A percentile compares a stretch with the other conserved stretches of the same genome.
These are phyloP conservation scores for Epinephelus lanceolatus DNA, from an alignment of 2,113 vertebrate genomes.

Conservation along the genomic window DNA sequence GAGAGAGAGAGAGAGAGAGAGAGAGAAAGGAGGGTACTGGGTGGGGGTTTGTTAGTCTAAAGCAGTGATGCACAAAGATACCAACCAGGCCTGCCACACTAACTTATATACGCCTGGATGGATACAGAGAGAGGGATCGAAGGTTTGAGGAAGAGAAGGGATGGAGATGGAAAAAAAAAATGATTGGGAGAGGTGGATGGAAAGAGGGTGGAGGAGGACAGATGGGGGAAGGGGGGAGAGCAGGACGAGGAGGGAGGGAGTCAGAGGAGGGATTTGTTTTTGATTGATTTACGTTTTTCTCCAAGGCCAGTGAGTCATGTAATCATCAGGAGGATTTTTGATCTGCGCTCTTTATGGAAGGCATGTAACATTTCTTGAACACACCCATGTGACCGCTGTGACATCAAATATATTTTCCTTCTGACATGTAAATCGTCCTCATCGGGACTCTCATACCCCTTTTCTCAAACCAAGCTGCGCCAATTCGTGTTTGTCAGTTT, in stretches of 20 bases:
- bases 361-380: constrained; percentile 11
- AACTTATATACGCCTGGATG: constrained; percentile 68
- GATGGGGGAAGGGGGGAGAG: constrained; percentile 31
- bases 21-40: constrained; percentile 8
- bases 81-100: constrained; percentile 74
- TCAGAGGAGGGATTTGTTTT: constrained; percentile 37
- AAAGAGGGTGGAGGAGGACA: constrained; percentile 21
- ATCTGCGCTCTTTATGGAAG: constrained; percentile 29
- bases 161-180: background rate
- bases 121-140: constrained; percentile 45
- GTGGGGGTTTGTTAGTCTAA: constrained; percentile 64
- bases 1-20: too few relatives aligned
- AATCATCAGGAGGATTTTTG: constrained; percentile 53
- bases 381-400: constrained; percentile 16
- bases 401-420: background rate
- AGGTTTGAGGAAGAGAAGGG: constrained; percentile 47
- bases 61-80: constrained; percentile 70
- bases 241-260: constrained; percentile 14
- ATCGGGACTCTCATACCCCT: background rate
- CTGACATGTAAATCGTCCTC: constrained; percentile 1
- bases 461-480: too few relatives aligned
- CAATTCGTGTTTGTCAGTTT: too few relatives aligned
- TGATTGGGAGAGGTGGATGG: constrained; percentile 1
- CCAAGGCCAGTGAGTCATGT: constrained; percentile 64
- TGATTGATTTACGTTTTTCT: constrained; percentile 68